Conservation (phyloP, 2,888 invertebrate species). For the Rotaria sp. region DNA sequence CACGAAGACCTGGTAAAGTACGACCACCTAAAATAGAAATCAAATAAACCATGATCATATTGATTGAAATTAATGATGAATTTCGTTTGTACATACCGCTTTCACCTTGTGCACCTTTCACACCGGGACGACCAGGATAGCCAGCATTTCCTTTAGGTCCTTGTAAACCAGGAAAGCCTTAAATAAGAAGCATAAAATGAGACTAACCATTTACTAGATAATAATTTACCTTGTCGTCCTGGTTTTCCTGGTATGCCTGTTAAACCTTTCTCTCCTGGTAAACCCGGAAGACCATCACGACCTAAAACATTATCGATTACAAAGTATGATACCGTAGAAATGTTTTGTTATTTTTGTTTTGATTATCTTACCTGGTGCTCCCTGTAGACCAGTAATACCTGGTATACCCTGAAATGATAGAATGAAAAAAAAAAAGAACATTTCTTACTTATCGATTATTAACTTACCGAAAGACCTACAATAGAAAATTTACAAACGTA, state of each 20-base stretch:
- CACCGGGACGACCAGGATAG: neutral
- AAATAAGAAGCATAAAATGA: neutral
- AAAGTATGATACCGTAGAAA: neutral
- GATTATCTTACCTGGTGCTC: neutral
- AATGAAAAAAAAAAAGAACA: neutral
- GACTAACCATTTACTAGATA: neutral
- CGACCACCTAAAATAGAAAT: neutral
- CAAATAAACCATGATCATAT: neutral
- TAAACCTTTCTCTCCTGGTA: conserved; percentile 34
- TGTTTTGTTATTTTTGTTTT: too few species aligned
- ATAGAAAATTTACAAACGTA: neutral
- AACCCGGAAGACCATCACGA: conserved; percentile 27
- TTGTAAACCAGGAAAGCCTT: conserved; percentile 43
- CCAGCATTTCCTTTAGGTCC: conserved; percentile 36
- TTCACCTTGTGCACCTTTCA: neutral
- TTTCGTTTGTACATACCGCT: neutral
- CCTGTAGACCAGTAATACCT: neutral
- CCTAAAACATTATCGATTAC: neutral
- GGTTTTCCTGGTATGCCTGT: conserved; percentile 26
- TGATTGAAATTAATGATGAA: neutral
- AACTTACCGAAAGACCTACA: neutral
- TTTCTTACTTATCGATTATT: neutral
- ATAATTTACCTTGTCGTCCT: neutral
- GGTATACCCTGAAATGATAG: neutral
- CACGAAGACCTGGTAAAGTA: neutral